Base-by-base conservation (phyloP, 2,113 vertebrate species). In the Colossoma macropomum region DNA sequence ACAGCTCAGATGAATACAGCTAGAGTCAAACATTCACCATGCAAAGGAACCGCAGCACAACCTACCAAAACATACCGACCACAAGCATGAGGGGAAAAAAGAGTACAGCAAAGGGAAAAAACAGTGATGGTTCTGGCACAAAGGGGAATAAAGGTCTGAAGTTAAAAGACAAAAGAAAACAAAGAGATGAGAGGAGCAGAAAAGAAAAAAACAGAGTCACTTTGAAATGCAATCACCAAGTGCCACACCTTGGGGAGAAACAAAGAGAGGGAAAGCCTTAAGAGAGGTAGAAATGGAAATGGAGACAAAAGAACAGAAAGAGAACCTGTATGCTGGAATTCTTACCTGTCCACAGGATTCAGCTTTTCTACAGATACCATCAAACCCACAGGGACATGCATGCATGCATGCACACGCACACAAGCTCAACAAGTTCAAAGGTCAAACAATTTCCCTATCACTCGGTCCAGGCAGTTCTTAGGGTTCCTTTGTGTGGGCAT, bases 281-380 rank as follows among this genome's bases (percentile, higher is more conserved):
- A 15, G 65, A n/a, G 81, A 71, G 80, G 76, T 19, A 76, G 45
- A 79, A 75, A 85, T 87, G 85, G 30, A 78, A 19, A 11, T 52
- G 75, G 83, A 50, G 77, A 60, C 80, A 63, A 65, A 72, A 63
- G 66, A 72, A 71, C 75, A 72, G 56, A 71, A 13, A 77, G 21
- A 15, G 60, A 56, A 38, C 48, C 50, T 69, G 65, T 12, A 19
- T 17, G 34, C n/a, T 45, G 52, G 34, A 71, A 70, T 80, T 41
- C 27, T 28, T 71, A 60, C n/a, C 70, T 48, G 59, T 1, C 59
- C 25, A 25, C n/a, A 50, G 25, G n/a, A 27, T 74, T 25, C 59
- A 27, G 23, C 16, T 21, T 70, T 4, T 45, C 68, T 12, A n/a
- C 16, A 41, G 68, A 69, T 73, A 73, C 45, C 56, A 32, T 38